Evolutionary conservation across 2,797 vertebrate genomes (phyloP).

Genomic region (Melanotaenia nigrans): DNA sequence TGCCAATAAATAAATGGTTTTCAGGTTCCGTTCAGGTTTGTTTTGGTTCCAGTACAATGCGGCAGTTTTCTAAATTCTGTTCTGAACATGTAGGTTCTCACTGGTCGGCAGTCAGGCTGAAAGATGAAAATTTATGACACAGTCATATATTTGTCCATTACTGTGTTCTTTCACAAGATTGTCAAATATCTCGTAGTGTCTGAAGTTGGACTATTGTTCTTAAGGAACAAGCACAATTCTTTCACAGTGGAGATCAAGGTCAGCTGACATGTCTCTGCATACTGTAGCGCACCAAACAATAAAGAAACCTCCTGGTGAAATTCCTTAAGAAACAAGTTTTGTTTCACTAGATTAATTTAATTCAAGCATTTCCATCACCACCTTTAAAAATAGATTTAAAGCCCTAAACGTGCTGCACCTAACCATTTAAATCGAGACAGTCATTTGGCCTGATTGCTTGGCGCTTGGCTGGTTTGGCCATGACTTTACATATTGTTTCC

Average conservation of each 20-base stretch:
- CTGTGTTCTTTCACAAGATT: neutral
- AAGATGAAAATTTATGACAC: neutral
- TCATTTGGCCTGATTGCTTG: conserved; percentile 37
- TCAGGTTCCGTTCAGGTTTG: too few species aligned
- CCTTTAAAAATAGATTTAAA: conserved; percentile 21
- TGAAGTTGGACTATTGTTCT: neutral
- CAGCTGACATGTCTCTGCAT: neutral
- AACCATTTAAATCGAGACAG: conserved; percentile 25
- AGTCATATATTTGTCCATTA: neutral
- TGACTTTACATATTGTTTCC: conserved; percentile 65
- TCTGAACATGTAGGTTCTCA: neutral
- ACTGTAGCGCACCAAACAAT: neutral
- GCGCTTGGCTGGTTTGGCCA: conserved; percentile 33
- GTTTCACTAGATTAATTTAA: neutral
- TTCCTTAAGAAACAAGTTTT: neutral
- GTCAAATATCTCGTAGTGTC: neutral
- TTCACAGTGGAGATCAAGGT: neutral
- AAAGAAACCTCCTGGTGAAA: too few species aligned
- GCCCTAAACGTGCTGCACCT: conserved; percentile 8
- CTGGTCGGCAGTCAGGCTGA: neutral
- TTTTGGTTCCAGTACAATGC: too few species aligned
- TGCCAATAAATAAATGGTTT: too few species aligned
- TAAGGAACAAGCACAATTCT: neutral
- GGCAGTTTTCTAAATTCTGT: too few species aligned
- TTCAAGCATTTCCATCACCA: conserved; percentile 17